Percentiles rank a stretch among this genome's conserved stretches.
Evolutionary conservation across 2,888 invertebrate species (phyloP).

Genomic region (Caenorhabditis doughertyi): DNA sequence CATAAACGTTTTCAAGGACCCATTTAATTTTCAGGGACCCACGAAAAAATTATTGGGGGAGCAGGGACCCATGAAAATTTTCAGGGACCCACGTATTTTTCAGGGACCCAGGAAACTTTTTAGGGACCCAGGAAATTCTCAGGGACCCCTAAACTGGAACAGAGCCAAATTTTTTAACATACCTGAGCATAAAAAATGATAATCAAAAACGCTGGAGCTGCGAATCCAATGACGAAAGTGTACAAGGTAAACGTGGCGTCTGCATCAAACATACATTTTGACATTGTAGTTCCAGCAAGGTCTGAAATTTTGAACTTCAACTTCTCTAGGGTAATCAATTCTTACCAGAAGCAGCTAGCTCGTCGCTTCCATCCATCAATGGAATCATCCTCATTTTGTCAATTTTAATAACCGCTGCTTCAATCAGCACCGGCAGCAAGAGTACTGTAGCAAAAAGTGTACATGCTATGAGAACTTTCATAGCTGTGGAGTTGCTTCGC

Average conservation of each 20-base stretch:
- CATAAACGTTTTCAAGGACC: no score
- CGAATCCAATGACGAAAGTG: slow-evolving; percentile 80
- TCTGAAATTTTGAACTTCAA: slow-evolving; percentile 44
- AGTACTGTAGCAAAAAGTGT: slow-evolving; percentile 77
- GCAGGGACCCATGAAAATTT: no score
- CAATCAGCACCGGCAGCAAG: slow-evolving; percentile 77
- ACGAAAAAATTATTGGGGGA: no score
- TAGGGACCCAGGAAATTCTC: no score
- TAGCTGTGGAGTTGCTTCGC: slow-evolving; percentile 63
- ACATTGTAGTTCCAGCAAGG: slow-evolving; percentile 70
- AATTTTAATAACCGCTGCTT: slow-evolving; percentile 77
- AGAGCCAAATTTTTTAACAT: not conserved
- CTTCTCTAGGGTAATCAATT: not conserved
- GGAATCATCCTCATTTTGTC: slow-evolving; percentile 75
- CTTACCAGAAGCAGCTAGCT: slow-evolving; percentile 71
- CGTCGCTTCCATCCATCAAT: slow-evolving; percentile 66
- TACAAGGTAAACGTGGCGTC: slow-evolving; percentile 79
- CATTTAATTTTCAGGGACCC: no score
- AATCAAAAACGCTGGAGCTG: slow-evolving; percentile 81
- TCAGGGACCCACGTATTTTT: no score
- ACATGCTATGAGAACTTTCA: slow-evolving; percentile 66
- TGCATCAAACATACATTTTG: slow-evolving; percentile 81
- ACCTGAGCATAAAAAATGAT: slow-evolving; percentile 79
- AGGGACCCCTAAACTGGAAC: no score
- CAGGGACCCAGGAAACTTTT: no score